Evolutionary conservation across 2,888 invertebrate genomes (phyloP).

Genomic region (Chouioia cunea): DNA sequence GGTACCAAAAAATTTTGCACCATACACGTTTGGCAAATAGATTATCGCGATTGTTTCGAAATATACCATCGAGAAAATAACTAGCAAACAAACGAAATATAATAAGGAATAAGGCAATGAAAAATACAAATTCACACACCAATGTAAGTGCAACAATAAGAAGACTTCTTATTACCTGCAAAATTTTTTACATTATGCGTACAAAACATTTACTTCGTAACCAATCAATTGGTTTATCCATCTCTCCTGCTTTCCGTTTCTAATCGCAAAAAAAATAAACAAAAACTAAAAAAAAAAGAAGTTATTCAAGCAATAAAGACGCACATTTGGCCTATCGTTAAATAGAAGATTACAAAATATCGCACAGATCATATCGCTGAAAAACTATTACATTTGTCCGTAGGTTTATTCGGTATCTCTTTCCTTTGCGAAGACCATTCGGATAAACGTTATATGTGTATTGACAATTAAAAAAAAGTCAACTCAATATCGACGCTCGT

Average conservation of each 20-base stretch:
- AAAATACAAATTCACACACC: constrained; percentile 4
- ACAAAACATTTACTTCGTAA: constrained; percentile 60
- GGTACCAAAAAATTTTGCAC: no score
- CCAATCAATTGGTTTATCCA: constrained; percentile 49
- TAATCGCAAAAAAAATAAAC: constrained; percentile 29
- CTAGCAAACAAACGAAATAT: no score
- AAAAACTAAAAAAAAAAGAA: constrained; percentile 44
- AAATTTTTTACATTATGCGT: constrained; percentile 56
- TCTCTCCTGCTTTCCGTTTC: constrained; percentile 31
- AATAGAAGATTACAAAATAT: constrained; percentile 50
- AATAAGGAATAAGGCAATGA: no score
- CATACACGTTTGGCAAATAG: no score
- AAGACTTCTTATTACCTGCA: constrained; percentile 53
- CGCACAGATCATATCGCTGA: constrained; percentile 46
- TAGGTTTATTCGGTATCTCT: no score
- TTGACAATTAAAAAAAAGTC: no score
- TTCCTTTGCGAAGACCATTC: no score
- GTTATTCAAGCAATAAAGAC: constrained; percentile 5
- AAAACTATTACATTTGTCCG: constrained; percentile 42
- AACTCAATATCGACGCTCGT: no score
- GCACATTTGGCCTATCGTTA: background rate
- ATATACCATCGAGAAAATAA: no score
- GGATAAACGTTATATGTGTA: no score
- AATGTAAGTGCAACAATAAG: constrained; percentile 35
- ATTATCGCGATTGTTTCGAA: no score